A percentile compares a stretch with the other conserved stretches of the same genome.
Conservation (phyloP, 2,113 vertebrate genomes). For the Apodemus sylvaticus region DNA sequence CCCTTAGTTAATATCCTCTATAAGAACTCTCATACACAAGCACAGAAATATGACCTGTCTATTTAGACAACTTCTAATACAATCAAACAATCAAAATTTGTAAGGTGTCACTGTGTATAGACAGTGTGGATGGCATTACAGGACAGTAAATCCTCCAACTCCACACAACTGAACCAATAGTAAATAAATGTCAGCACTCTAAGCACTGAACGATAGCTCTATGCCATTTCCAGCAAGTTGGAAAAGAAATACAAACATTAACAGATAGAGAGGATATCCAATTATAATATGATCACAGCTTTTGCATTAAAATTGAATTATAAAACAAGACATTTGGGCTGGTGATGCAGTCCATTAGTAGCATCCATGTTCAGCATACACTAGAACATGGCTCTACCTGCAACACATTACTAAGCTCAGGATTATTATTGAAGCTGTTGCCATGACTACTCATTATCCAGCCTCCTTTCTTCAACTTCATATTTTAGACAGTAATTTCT, state of each 20-base stretch:
- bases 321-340: background rate
- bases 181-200: background rate
- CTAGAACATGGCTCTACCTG: background rate
- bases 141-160: background rate
- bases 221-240: background rate
- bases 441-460: background rate
- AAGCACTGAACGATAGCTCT: background rate
- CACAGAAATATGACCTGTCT: background rate
- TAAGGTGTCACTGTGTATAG: background rate
- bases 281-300: background rate
- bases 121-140: background rate
- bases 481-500: background rate
- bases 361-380: background rate
- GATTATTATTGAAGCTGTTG: background rate
- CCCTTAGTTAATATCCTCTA: background rate
- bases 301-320: background rate
- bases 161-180: background rate
- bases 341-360: background rate
- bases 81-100: background rate
- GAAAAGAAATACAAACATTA: background rate
- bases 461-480: background rate
- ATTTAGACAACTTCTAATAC: background rate
- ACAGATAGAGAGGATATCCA: background rate
- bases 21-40: background rate
- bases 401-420: background rate